Conservation (phyloP, 2,113 vertebrate genomes). For the Butorides virescens region DNA sequence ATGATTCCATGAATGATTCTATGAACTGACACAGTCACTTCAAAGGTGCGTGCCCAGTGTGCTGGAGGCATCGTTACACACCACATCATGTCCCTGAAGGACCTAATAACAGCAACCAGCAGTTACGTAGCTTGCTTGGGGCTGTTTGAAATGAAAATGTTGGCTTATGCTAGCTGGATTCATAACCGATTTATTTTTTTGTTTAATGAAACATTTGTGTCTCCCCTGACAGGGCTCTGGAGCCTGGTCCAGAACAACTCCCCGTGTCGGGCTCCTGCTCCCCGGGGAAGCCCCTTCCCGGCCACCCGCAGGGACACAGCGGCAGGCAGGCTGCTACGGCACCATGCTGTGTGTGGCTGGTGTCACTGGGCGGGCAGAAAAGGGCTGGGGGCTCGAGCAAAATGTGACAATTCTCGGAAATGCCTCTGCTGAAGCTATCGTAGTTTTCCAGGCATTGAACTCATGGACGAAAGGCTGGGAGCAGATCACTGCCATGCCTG, state of each 20-base stretch:
- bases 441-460: background rate
- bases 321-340: background rate
- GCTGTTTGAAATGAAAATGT: background rate
- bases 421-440: background rate
- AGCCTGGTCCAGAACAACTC: background rate
- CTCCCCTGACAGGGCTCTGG: background rate
- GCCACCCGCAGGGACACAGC: rapidly evolving
- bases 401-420: background rate
- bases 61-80: background rate
- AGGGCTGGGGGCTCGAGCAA: background rate
- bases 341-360: background rate
- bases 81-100: background rate
- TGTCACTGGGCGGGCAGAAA: rapidly evolving
- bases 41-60: background rate
- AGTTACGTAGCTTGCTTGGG: background rate
- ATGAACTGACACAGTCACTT: background rate
- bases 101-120: background rate
- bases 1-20: too few species aligned
- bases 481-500: background rate
- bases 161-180: background rate
- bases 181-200: background rate
- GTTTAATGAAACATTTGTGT: background rate
- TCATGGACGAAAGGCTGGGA: background rate
- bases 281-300: rapidly evolving
- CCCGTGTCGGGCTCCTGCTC: rapidly evolving